These are phyloP conservation scores for Prietella phreatophila DNA, from an alignment of 2,113 vertebrate genomes.

Conservation along the genomic window DNA sequence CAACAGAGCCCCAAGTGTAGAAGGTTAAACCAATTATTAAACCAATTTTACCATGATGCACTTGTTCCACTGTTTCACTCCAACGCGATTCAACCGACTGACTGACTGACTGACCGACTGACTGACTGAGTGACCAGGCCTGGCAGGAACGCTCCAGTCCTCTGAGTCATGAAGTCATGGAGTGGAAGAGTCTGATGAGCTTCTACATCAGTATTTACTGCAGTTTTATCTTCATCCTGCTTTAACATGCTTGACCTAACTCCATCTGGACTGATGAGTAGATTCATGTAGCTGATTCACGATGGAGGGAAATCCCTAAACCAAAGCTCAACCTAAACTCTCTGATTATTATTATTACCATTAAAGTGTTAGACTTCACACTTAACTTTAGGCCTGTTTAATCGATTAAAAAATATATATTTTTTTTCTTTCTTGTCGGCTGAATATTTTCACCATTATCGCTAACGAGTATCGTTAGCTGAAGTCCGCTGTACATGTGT, in stretches of 20 bases:
- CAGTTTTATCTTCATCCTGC: neutral
- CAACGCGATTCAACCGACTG: neutral
- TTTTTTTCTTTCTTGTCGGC: neutral
- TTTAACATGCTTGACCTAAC: neutral
- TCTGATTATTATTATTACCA: neutral
- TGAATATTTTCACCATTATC: neutral
- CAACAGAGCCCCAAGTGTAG: neutral
- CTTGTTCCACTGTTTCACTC: neutral
- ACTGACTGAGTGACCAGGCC: neutral
- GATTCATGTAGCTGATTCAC: neutral
- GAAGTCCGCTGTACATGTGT: too few relatives aligned
- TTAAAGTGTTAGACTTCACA: too few relatives aligned
- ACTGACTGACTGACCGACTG: neutral
- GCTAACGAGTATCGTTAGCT: neutral
- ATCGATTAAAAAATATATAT: too few relatives aligned
- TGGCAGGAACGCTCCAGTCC: neutral
- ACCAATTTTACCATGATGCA: slow-evolving; percentile 1
- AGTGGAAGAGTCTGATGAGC: neutral
- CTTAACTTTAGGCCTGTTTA: neutral
- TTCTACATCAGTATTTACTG: neutral
- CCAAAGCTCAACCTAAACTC: neutral
- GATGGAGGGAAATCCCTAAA: neutral
- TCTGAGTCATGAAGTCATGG: neutral
- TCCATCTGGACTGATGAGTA: neutral
- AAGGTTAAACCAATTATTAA: neutral